Percentiles rank a stretch among this genome's conserved stretches.
phyloP scores from a whole-genome alignment of 2,797 vertebrate species.

The Jordanella pulchra region DNA sequence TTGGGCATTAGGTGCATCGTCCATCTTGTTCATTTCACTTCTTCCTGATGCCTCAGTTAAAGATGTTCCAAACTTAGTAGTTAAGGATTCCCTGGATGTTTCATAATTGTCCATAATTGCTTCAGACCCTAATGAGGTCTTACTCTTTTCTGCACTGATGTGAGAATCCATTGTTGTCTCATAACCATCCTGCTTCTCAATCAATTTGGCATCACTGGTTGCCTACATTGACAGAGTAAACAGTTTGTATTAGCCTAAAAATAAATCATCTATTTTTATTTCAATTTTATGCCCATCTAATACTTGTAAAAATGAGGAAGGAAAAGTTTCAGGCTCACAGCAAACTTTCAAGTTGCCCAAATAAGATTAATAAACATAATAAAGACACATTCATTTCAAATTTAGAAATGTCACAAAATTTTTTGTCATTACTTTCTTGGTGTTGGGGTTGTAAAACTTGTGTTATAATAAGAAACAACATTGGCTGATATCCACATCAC shows the following conservation, averaged over 20 bases:
- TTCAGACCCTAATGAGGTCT: constrained; percentile 57
- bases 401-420: no score
- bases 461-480: not conserved
- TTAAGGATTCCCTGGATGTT: constrained; percentile 58
- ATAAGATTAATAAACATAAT: not conserved
- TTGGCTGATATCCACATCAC: not conserved
- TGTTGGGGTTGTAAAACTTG: not conserved
- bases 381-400: no score
- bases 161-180: constrained; percentile 71
- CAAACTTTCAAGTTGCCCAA: not conserved
- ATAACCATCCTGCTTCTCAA: constrained; percentile 89
- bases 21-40: constrained; percentile 4
- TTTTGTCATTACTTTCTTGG: not conserved
- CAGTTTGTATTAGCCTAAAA: constrained; percentile 85
- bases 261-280: constrained; percentile 18
- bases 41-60: constrained; percentile 9
- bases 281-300: constrained; percentile 25
- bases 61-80: constrained; percentile 39
- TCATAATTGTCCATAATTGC: constrained; percentile 45
- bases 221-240: constrained; percentile 98
- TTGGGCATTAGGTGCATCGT: constrained; percentile 44
- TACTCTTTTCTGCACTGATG: constrained; percentile 72
- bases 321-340: constrained; percentile 2
- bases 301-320: constrained; percentile 7
- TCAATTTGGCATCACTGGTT: constrained; percentile 92